Conservation (phyloP, 2,888 invertebrate species). For the Macrostomum cliftonense region DNA sequence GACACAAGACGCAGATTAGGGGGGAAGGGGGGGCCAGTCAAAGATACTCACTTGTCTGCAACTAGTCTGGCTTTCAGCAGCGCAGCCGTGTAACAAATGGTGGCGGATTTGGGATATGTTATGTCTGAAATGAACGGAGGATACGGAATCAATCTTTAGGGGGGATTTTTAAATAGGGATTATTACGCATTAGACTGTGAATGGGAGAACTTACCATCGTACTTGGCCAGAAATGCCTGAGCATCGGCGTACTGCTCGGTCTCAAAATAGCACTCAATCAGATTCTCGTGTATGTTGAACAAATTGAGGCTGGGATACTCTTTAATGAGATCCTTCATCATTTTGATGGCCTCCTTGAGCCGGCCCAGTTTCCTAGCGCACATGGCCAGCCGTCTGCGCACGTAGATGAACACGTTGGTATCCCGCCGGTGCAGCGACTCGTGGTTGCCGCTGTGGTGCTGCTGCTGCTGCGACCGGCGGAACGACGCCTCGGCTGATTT, state of each 20-base stretch:
- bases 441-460: conserved; percentile 54
- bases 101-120: conserved; percentile 75
- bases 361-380: conserved; percentile 81
- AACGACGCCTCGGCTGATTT: conserved; percentile 65
- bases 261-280: conserved; percentile 79
- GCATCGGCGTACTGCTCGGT: conserved; percentile 91
- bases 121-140: conserved; percentile 47
- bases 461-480: conserved; percentile 56
- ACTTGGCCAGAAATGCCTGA: conserved; percentile 70
- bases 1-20: too few species aligned
- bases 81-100: conserved; percentile 82
- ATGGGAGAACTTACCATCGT: conserved; percentile 46
- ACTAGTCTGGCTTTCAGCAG: conserved; percentile 72
- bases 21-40: neutral
- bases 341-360: conserved; percentile 79
- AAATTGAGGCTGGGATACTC: conserved; percentile 87
- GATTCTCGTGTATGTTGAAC: conserved; percentile 78
- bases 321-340: conserved; percentile 85
- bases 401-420: conserved; percentile 77
- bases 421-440: conserved; percentile 66
- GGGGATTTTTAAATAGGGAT: too few species aligned
- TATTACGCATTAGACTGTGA: neutral
- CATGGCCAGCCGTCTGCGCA: conserved; percentile 83
- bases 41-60: conserved; percentile 52
- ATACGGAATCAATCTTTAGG: too few species aligned